These are phyloP conservation scores for Drosophila subobscura DNA, from an alignment of 1,140 invertebrate species.

Conservation along the genomic window DNA sequence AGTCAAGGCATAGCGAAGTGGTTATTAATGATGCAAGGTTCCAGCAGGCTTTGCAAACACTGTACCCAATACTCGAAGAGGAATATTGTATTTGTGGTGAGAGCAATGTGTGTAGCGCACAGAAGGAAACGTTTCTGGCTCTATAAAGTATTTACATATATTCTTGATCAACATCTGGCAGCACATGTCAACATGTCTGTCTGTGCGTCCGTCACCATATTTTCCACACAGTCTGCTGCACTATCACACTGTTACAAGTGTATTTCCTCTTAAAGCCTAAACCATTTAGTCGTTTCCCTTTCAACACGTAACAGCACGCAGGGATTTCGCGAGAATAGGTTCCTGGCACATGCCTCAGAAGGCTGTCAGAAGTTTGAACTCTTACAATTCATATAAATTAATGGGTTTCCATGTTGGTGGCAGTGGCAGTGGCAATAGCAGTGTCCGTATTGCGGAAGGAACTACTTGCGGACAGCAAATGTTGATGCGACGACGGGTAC, in stretches of 20 bases:
- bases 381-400: slow-evolving; percentile 77
- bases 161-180: too few species aligned
- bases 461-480: slow-evolving; percentile 72
- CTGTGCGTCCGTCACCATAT: too few species aligned
- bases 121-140: too few species aligned
- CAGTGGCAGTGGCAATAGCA: slow-evolving; percentile 22
- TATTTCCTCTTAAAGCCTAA: background rate
- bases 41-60: background rate
- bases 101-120: too few species aligned
- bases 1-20: background rate
- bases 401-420: slow-evolving; percentile 66
- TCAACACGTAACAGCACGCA: slow-evolving; percentile 47
- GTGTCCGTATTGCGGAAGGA: slow-evolving; percentile 65
- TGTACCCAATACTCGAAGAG: too few species aligned
- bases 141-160: too few species aligned
- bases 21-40: slow-evolving; percentile 7
- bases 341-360: slow-evolving; percentile 65
- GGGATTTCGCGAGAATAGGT: slow-evolving; percentile 25
- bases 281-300: slow-evolving; percentile 46
- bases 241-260: too few species aligned
- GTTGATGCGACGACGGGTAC: slow-evolving; percentile 55
- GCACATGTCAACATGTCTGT: too few species aligned
- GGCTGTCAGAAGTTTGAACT: slow-evolving; percentile 66
- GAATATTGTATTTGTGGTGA: too few species aligned
- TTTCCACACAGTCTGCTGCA: too few species aligned